phyloP scores from a whole-genome alignment of 2,113 vertebrate genomes.

The Cyanocitta stelleri region DNA sequence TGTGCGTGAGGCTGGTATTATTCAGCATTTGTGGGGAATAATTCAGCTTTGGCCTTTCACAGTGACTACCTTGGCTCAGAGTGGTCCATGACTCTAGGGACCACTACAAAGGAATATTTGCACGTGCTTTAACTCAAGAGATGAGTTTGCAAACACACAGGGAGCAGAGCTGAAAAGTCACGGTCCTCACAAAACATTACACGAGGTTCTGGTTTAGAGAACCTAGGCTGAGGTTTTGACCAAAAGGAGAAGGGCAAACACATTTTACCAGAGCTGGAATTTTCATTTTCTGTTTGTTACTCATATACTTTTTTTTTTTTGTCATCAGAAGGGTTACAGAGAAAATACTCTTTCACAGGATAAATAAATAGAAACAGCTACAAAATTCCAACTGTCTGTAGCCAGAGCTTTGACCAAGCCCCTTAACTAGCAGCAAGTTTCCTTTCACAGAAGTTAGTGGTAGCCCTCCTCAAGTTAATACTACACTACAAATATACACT shows the following conservation, averaged over 20 bases:
- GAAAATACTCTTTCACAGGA: neutral
- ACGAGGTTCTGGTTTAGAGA: neutral
- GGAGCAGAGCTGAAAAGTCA: neutral
- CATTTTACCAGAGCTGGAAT: neutral
- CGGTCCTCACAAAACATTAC: neutral
- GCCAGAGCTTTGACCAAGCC: neutral
- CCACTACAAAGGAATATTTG: neutral
- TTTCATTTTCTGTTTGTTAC: neutral
- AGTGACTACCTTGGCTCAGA: neutral
- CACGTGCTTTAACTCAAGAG: neutral
- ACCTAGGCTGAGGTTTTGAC: neutral
- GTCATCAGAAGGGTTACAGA: neutral
- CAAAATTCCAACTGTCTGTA: neutral
- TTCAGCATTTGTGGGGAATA: neutral
- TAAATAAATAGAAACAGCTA: neutral
- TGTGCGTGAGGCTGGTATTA: neutral
- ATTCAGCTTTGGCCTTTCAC: neutral
- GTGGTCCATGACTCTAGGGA: neutral
- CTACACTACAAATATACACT: neutral
- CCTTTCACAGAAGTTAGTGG: neutral
- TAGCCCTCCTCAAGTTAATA: neutral
- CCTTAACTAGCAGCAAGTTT: neutral
- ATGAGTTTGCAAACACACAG: neutral
- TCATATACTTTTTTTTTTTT: neutral
- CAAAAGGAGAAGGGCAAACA: neutral